These are phyloP conservation scores for Sturmia bella DNA, from an alignment of 2,888 invertebrate genomes.

Conservation along the genomic window DNA sequence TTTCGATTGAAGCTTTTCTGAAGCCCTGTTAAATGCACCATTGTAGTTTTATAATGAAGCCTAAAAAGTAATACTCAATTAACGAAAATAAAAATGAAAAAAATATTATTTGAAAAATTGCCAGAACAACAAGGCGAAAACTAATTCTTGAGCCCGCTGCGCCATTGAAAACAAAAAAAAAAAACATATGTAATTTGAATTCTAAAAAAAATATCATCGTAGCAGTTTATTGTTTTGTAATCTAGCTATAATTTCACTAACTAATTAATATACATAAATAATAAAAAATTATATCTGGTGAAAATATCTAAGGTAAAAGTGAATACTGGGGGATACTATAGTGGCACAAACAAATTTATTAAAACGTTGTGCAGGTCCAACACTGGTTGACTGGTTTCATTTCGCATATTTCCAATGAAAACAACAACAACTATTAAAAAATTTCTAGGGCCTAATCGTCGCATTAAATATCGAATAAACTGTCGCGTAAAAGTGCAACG, in stretches of 20 bases:
- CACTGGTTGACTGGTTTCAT: too few species aligned
- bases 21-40: conserved; percentile 49
- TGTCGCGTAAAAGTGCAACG: too few species aligned
- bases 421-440: too few species aligned
- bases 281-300: conserved; percentile 3
- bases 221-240: conserved; percentile 68
- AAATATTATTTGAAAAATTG: background rate
- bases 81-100: background rate
- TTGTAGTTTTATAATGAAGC: conserved; percentile 54
- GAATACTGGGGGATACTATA: background rate
- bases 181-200: conserved; percentile 26
- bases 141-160: conserved; percentile 28
- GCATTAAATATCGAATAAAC: too few species aligned
- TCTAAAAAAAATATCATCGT: conserved; percentile 44
- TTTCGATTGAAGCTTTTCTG: conserved; percentile 12
- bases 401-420: too few species aligned
- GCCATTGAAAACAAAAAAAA: conserved; percentile 47
- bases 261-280: background rate
- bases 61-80: conserved; percentile 45
- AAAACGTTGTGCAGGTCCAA: background rate
- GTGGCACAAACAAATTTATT: background rate
- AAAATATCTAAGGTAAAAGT: conserved; percentile 17
- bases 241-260: conserved; percentile 58
- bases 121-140: too few species aligned
- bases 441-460: too few species aligned